Percentiles rank a stretch among this genome's conserved stretches.
phyloP scores from a whole-genome alignment of 2,888 invertebrate genomes.

The Volucella inflata region DNA sequence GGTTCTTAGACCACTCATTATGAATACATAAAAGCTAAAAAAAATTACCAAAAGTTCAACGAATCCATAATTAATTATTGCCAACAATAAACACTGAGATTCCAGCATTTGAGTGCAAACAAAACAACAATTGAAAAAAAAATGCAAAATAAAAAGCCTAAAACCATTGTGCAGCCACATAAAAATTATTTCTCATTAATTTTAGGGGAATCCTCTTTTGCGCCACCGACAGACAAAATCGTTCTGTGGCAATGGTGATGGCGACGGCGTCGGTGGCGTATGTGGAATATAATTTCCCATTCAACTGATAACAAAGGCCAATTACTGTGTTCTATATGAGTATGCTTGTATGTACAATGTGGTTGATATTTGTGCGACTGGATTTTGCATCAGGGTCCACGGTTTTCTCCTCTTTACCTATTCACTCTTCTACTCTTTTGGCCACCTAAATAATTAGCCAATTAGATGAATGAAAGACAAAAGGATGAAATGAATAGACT shows the following conservation, averaged over 20 bases:
- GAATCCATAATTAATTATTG: neutral
- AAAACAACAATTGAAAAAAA: too few relatives aligned
- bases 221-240: neutral
- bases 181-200: constrained; percentile 48
- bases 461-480: constrained; percentile 47
- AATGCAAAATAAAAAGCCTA: too few relatives aligned
- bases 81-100: too few relatives aligned
- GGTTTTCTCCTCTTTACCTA: too few relatives aligned
- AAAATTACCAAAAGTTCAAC: neutral
- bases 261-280: constrained; percentile 28
- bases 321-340: constrained; percentile 27
- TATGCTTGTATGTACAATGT: too few relatives aligned
- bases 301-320: constrained; percentile 56
- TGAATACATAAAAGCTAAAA: neutral
- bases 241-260: too few relatives aligned
- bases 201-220: neutral
- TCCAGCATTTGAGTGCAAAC: too few relatives aligned
- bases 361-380: too few relatives aligned
- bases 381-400: too few relatives aligned
- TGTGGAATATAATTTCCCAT: constrained; percentile 61
- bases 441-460: constrained; percentile 49
- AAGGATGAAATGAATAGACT: constrained; percentile 16
- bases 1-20: too few relatives aligned
- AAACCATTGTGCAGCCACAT: constrained; percentile 35
- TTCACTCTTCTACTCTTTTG: neutral